Base-by-base conservation (phyloP, 2,888 invertebrate species). In the Thecophora atra region DNA sequence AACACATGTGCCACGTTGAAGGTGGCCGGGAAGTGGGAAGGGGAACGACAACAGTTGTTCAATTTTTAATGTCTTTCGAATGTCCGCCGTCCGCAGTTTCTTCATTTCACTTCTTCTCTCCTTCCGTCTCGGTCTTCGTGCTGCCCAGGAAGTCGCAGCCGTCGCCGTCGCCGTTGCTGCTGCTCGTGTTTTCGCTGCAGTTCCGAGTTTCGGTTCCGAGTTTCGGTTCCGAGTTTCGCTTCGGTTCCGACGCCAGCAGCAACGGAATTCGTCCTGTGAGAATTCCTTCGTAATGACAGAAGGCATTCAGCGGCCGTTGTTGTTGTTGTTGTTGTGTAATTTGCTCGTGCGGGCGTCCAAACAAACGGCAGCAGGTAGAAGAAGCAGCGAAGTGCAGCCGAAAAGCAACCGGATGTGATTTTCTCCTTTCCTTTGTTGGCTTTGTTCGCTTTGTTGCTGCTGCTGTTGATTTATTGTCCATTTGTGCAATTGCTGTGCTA, bases 371-470 rank as follows among this genome's bases (percentile, higher is more conserved):
- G 19, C 62, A 28, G 54, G 47, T 17, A 28, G 58, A 37, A 26
- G 26, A 58, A 44, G 73, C 64, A 21, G 62, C 62, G 62, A 70
- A 47, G 60, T 62, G 42, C 56, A 69, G 83, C 84, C 83, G 83
- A 82, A 79, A 82, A 82, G 83, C 82, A 81, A 82, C 83, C 83
- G 83, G 83, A 83, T 83, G 83, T 83, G 84, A 84, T 83, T 81
- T 82, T 80, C 81, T 81, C 78, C 80, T 82, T 80, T 77, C 19
- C n/a, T n/a, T 81, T 82, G 78, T 79, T 76, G 76, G 19, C 52
- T 52, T 65, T 65, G 44, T 51, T 8, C 5, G n/a, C 51, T 52
- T 7, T 28, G n/a, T 52, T 8, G n/a, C 21, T 52, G 52, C 17
- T 56, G 47, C 28, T 17, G 15, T 28, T 52, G 15, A 62, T 52